phyloP scores from a whole-genome alignment of 2,113 vertebrate species.

The Scytalopus superciliaris region DNA sequence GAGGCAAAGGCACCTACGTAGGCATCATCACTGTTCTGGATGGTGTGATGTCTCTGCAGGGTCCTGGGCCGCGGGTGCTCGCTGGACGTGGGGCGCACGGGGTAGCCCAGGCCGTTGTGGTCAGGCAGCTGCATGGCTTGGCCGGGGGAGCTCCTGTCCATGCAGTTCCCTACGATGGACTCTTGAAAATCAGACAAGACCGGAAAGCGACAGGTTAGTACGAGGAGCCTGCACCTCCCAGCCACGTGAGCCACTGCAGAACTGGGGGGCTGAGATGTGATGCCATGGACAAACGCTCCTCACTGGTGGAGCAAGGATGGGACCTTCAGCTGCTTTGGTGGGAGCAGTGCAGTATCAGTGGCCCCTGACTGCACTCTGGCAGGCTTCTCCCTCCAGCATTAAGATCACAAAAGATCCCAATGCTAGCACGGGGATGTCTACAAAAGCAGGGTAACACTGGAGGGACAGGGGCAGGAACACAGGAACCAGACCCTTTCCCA shows the following conservation, averaged over 20 bases:
- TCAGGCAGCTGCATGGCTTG: slow-evolving; percentile 89
- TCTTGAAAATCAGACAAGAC: slow-evolving; percentile 56
- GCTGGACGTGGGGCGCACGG: slow-evolving; percentile 69
- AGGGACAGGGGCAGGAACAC: background rate
- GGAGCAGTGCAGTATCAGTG: background rate
- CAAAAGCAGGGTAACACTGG: background rate
- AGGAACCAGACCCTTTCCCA: background rate
- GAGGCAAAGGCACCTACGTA: slow-evolving; percentile 80
- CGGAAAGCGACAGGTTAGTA: background rate
- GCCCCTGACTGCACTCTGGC: accelerated
- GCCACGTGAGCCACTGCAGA: accelerated
- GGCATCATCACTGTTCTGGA: slow-evolving; percentile 96
- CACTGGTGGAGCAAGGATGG: background rate
- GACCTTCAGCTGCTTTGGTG: accelerated
- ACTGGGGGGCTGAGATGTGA: accelerated
- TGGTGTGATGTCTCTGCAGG: slow-evolving; percentile 97
- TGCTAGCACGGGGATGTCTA: background rate
- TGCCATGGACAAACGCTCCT: accelerated
- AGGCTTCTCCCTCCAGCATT: background rate
- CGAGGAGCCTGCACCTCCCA: background rate
- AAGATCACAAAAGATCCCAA: background rate
- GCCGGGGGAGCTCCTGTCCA: slow-evolving; percentile 82
- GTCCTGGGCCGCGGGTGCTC: slow-evolving; percentile 83
- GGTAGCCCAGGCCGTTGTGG: slow-evolving; percentile 85
- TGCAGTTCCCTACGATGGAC: slow-evolving; percentile 75